Evolutionary conservation across 2,113 vertebrate species (phyloP).

Genomic region (Aptenodytes forsteri): DNA sequence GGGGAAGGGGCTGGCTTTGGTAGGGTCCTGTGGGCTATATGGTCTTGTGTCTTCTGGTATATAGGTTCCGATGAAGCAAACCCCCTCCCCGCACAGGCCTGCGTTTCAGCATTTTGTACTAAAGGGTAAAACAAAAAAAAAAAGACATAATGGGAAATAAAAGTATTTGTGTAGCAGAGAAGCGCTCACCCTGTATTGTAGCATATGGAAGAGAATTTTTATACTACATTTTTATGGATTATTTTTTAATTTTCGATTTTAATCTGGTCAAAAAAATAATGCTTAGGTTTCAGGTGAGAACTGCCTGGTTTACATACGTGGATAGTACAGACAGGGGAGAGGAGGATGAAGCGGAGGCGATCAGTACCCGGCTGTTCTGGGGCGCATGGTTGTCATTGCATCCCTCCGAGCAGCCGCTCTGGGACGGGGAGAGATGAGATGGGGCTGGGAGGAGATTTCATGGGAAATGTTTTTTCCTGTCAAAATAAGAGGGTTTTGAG

Average conservation of each 20-base stretch:
- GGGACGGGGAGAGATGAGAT: rapidly evolving
- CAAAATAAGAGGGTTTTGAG: background rate
- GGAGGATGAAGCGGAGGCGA: background rate
- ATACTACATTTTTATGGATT: constrained; percentile 73
- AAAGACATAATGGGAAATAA: constrained; percentile 36
- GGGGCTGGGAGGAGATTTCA: background rate
- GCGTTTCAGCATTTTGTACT: constrained; percentile 39
- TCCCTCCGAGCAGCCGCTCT: background rate
- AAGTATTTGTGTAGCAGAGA: constrained; percentile 70
- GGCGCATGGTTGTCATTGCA: rapidly evolving
- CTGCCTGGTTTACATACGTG: background rate
- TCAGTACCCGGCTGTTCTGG: background rate
- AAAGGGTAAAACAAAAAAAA: background rate
- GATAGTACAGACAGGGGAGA: background rate
- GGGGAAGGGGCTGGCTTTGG: background rate
- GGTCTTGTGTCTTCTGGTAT: constrained; percentile 28
- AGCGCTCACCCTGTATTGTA: constrained; percentile 62
- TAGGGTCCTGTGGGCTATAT: constrained; percentile 2
- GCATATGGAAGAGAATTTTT: constrained; percentile 74
- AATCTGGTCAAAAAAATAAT: background rate
- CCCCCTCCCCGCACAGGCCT: background rate
- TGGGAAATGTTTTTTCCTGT: background rate
- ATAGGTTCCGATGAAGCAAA: background rate
- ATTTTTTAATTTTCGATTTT: constrained; percentile 66
- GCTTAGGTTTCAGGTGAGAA: background rate